Percentiles rank a stretch among this genome's conserved stretches.
phyloP scores from a whole-genome alignment of 2,888 invertebrate species.

The Caenorhabditis sp. region DNA sequence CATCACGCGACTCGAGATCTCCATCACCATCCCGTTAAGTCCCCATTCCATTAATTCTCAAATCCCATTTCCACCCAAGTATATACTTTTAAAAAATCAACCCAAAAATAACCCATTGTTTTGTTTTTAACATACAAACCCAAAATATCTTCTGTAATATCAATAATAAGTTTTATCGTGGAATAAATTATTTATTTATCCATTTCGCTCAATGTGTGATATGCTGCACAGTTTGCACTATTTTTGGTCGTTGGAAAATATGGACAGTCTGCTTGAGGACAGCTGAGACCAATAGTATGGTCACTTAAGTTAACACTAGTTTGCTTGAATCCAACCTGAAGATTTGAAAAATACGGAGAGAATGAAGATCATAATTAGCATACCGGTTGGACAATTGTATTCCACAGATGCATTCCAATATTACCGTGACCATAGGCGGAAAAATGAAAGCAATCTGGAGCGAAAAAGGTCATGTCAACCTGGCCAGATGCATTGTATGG shows the following conservation, averaged over 20 bases:
- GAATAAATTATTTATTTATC: conserved; percentile 9
- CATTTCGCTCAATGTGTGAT: conserved; percentile 23
- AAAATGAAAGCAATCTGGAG: conserved; percentile 56
- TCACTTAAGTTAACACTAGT: conserved; percentile 41
- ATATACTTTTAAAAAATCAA: not conserved
- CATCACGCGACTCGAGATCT: conserved; percentile 27
- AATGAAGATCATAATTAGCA: no score
- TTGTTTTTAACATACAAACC: not conserved
- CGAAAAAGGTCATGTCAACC: conserved; percentile 51
- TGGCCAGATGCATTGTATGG: conserved; percentile 43
- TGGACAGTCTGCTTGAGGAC: conserved; percentile 40
- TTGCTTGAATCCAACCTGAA: conserved; percentile 36
- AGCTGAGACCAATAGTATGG: conserved; percentile 22
- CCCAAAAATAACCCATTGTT: conserved; percentile 1
- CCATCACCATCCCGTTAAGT: conserved; percentile 13
- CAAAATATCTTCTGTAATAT: not conserved
- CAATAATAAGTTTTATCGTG: not conserved
- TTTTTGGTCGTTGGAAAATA: conserved; percentile 51
- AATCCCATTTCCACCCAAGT: no score
- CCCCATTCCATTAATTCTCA: conserved; percentile 1
- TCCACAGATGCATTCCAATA: conserved; percentile 50
- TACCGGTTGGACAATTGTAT: conserved; percentile 43
- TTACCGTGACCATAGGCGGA: conserved; percentile 42
- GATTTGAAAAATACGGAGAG: no score
- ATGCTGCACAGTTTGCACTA: conserved; percentile 36